Base-by-base conservation (phyloP, 2,888 invertebrate genomes). In the Osmoderma eremita region DNA sequence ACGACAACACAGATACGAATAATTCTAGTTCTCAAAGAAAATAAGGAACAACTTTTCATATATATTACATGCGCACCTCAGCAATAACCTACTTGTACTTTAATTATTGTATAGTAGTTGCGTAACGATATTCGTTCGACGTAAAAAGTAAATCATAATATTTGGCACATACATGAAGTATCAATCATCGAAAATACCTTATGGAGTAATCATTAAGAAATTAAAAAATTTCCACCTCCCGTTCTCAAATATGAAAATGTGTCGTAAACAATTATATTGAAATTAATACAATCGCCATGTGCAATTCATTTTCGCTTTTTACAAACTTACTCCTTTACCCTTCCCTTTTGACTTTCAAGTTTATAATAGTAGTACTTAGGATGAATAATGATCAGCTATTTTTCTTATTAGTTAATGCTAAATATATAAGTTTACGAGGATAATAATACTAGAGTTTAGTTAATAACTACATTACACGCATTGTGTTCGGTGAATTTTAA, bases 51-150 rank as follows among this genome's bases (percentile, higher is more conserved):
- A n/a, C n/a, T n/a, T n/a, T n/a, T n/a, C n/a, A n/a, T n/a, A n/a
- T n/a, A n/a, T n/a, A n/a, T n/a, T n/a, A 53, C 53, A 38, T 61
- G 42, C 58, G 45, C 30, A 61, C 30, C 45, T 61, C 45, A 45
- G 30, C 45, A 45, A 17, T 45, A 53, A 53, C 38, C 30, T 18
- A 53, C 39, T 64, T 64, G 64, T 64, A 64, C 64, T 53, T 64
- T 22, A 51, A 53, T 64, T 63, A 24, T 53, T 61, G 58, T 61
- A 64, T 53, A 64, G 53, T 64, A 30, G 15, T 20, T 18, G 36
- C 36, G 41, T 51, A 38, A 56, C 42, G 41, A 41, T 22, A 41
- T 56, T 20, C 17, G 20, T 39, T 39, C 18, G 22, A 20, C 41
- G 41, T 56, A 41, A 41, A 13, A 42, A 41, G 3, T 2, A 6